Percentiles rank a stretch among this genome's conserved stretches.
Evolutionary conservation across 2,888 invertebrate species (phyloP).

Genomic region (Cryptocephalus primarius): DNA sequence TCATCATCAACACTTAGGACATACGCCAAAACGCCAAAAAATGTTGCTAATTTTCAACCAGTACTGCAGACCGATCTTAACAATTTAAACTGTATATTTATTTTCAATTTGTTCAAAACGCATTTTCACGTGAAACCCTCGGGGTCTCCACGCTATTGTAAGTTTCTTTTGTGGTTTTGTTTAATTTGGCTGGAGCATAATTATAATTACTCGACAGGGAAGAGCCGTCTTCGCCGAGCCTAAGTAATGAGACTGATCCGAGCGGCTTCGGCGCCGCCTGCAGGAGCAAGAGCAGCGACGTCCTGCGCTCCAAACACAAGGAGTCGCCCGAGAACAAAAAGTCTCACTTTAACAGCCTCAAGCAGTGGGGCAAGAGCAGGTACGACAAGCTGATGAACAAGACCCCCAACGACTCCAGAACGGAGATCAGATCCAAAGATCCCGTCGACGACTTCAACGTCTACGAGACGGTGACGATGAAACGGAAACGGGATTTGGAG

Average conservation of each 20-base stretch:
- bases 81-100: no score
- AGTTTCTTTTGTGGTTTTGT: no score
- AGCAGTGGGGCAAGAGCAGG: conserved; percentile 76
- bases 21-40: no score
- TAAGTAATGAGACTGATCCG: conserved; percentile 32
- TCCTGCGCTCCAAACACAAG: conserved; percentile 47
- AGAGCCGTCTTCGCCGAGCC: conserved; percentile 25
- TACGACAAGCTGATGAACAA: conserved; percentile 64
- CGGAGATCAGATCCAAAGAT: conserved; percentile 33
- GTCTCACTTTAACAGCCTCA: conserved; percentile 69
- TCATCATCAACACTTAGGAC: no score
- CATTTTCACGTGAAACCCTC: no score
- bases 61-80: no score
- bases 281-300: conserved; percentile 66
- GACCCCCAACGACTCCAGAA: conserved; percentile 42
- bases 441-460: conserved; percentile 50
- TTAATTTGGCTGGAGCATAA: conserved; percentile 2
- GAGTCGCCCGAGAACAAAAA: conserved; percentile 50
- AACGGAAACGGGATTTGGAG: conserved; percentile 43
- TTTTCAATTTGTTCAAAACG: no score
- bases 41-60: no score
- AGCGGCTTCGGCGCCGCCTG: conserved; percentile 45
- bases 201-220: conserved; percentile 28
- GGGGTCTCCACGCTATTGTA: no score
- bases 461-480: conserved; percentile 56